Percentiles rank a stretch among this genome's conserved stretches.
phyloP scores from a whole-genome alignment of 2,797 vertebrate species.

The Acridotheres tristis region DNA sequence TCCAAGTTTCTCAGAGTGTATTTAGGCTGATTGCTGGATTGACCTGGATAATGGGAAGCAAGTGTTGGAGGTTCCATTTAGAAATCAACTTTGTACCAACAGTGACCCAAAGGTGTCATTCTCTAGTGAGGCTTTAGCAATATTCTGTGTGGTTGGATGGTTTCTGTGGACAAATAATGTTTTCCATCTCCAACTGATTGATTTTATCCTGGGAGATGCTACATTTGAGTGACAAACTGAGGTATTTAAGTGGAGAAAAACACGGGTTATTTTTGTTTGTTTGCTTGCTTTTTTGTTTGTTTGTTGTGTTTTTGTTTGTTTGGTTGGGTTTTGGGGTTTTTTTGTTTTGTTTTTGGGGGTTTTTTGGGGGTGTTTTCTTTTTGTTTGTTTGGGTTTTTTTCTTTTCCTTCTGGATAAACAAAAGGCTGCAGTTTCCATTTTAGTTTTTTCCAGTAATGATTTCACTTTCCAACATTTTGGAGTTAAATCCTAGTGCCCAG shows the following conservation, averaged over 20 bases:
- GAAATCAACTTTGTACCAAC: neutral
- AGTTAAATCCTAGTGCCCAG: neutral
- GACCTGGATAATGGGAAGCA: neutral
- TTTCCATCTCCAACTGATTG: neutral
- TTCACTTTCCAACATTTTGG: neutral
- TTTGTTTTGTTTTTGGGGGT: too few species aligned
- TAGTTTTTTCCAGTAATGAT: neutral
- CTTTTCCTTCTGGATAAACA: neutral
- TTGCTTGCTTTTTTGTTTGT: too few species aligned
- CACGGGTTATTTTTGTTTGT: too few species aligned
- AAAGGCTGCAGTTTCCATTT: neutral
- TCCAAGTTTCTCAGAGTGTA: constrained; percentile 5
- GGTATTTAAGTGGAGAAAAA: neutral
- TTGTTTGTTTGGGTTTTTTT: neutral
- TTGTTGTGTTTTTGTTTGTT: too few species aligned
- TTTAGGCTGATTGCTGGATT: constrained; percentile 21
- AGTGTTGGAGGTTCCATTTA: neutral
- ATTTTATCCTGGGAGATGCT: neutral
- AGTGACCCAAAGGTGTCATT: neutral
- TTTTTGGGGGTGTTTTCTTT: too few species aligned
- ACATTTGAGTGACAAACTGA: neutral
- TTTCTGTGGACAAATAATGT: neutral
- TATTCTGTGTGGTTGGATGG: neutral
- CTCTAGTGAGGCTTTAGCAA: neutral
- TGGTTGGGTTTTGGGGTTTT: too few species aligned